These are phyloP conservation scores for Eretmocerus hayati DNA, from an alignment of 2,888 invertebrate species.

Conservation along the genomic window DNA sequence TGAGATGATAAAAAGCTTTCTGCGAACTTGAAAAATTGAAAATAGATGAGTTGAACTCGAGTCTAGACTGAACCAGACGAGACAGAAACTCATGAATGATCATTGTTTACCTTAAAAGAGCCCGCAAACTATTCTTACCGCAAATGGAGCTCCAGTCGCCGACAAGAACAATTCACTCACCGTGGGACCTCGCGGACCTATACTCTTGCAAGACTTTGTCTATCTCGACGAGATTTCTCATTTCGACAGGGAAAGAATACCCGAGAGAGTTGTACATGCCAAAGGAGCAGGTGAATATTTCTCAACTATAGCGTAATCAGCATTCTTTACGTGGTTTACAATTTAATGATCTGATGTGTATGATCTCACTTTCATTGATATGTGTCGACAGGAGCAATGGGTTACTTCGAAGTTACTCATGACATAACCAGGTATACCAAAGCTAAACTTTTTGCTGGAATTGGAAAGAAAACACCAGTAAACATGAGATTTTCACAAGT, in stretches of 20 bases:
- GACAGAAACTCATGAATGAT: too few relatives aligned
- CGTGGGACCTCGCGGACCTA: slow-evolving; percentile 76
- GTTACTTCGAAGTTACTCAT: slow-evolving; percentile 81
- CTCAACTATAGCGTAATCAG: not conserved
- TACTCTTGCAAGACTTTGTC: slow-evolving; percentile 78
- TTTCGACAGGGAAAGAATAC: slow-evolving; percentile 88
- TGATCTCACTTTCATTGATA: too few relatives aligned
- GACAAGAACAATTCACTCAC: slow-evolving; percentile 71
- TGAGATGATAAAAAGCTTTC: too few relatives aligned
- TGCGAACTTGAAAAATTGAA: too few relatives aligned
- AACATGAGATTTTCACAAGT: slow-evolving; percentile 79
- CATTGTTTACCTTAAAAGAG: slow-evolving; percentile 48
- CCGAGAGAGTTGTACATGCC: slow-evolving; percentile 93
- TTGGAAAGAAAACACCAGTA: slow-evolving; percentile 75
- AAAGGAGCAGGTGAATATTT: slow-evolving; percentile 70
- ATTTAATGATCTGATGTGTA: too few relatives aligned
- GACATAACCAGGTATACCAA: slow-evolving; percentile 75
- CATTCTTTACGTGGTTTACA: not conserved
- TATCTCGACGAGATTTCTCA: slow-evolving; percentile 74
- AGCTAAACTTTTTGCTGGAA: slow-evolving; percentile 67
- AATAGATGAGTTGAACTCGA: too few relatives aligned
- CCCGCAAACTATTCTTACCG: slow-evolving; percentile 75
- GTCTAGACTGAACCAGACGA: too few relatives aligned
- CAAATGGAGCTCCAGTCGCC: slow-evolving; percentile 74
- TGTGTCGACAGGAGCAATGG: slow-evolving; percentile 72